phyloP scores from a whole-genome alignment of 1,140 invertebrate genomes.

The Papilio polytes region DNA sequence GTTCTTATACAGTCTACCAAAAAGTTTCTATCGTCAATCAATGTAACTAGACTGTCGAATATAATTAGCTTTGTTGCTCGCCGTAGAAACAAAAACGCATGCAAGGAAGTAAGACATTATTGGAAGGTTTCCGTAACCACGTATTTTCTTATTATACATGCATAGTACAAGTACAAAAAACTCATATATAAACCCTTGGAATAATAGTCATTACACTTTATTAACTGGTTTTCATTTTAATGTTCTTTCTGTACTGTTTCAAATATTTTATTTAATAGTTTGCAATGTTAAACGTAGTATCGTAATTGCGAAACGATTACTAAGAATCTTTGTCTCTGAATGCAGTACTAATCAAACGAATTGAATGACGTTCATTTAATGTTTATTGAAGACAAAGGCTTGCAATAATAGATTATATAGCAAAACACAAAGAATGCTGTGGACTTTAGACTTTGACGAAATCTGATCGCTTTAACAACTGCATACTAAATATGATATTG shows the following conservation, averaged over 20 bases:
- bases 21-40: not conserved
- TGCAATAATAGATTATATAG: constrained; percentile 4
- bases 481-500: not conserved
- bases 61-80: not conserved
- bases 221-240: not conserved
- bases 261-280: not conserved
- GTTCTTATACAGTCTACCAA: not conserved
- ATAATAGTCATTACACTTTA: not conserved
- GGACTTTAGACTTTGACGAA: not conserved
- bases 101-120: too few species aligned
- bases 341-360: constrained; percentile 23
- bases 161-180: not conserved
- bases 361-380: constrained; percentile 30
- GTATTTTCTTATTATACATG: too few species aligned
- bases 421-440: constrained; percentile 3
- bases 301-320: constrained; percentile 26
- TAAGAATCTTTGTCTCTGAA: constrained; percentile 21
- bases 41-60: not conserved
- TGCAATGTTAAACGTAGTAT: not conserved
- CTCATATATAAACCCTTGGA: not conserved
- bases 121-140: too few species aligned
- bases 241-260: not conserved
- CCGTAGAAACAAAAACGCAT: not conserved
- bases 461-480: not conserved
- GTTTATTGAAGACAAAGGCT: constrained; percentile 31